Evolutionary conservation across 2,888 invertebrate species (phyloP).

Genomic region (Polyommatus icarus): DNA sequence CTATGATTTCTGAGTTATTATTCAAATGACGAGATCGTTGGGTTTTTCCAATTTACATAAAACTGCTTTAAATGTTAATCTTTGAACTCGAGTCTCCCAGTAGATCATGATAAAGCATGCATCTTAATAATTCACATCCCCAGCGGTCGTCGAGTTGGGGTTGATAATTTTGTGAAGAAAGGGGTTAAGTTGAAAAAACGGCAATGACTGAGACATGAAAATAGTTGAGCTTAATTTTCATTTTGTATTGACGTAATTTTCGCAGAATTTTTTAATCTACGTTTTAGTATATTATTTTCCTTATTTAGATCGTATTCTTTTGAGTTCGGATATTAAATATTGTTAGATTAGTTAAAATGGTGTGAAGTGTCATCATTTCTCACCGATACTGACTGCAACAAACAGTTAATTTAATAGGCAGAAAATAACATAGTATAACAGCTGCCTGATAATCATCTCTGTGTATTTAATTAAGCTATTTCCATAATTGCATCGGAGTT

Average conservation of each 20-base stretch:
- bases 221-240: not conserved
- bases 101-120: conserved; percentile 39
- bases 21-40: conserved; percentile 37
- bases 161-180: conserved; percentile 11
- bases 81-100: conserved; percentile 57
- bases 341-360: not conserved
- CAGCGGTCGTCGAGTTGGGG: conserved; percentile 20
- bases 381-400: too few relatives aligned
- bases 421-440: conserved; percentile 23
- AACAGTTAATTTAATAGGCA: not conserved
- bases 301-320: not conserved
- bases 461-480: conserved; percentile 46
- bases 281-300: too few relatives aligned
- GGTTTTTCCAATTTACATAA: conserved; percentile 68
- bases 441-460: conserved; percentile 46
- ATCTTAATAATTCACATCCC: conserved; percentile 43
- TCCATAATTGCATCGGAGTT: conserved; percentile 23
- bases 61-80: conserved; percentile 79
- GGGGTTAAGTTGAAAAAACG: conserved; percentile 9
- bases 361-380: too few relatives aligned
- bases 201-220: not conserved
- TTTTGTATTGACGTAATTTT: not conserved
- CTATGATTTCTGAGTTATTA: conserved; percentile 33
- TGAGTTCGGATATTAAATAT: not conserved
- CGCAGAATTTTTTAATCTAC: not conserved